phyloP scores from a whole-genome alignment of 1,140 invertebrate genomes.

The Magallana gigas region DNA sequence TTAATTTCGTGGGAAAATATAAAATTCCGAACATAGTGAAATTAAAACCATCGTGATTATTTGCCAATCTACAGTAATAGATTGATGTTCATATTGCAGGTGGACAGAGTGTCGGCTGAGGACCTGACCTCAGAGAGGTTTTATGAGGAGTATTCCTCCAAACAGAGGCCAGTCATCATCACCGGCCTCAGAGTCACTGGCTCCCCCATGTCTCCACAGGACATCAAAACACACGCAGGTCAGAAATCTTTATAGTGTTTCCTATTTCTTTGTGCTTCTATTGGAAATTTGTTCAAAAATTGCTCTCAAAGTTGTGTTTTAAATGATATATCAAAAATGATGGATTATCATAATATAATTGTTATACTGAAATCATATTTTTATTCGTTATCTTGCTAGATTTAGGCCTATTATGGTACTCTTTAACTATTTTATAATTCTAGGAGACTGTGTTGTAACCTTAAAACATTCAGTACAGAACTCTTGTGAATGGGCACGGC shows the following conservation, averaged over 20 bases:
- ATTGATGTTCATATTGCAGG: conserved; percentile 53
- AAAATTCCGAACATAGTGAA: too few species aligned
- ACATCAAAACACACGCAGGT: conserved; percentile 69
- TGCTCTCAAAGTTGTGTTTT: too few species aligned
- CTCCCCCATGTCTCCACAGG: conserved; percentile 64
- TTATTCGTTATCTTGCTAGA: too few species aligned
- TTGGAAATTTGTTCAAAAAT: background rate
- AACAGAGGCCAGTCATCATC: conserved; percentile 69
- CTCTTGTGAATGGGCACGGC: conserved; percentile 70
- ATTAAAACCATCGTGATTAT: too few species aligned
- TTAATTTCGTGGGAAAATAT: too few species aligned
- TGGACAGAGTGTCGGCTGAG: conserved; percentile 59
- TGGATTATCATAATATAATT: too few species aligned
- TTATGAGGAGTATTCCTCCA: conserved; percentile 60
- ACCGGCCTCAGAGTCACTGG: conserved; percentile 65
- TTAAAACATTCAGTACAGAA: conserved; percentile 65
- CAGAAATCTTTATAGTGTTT: background rate
- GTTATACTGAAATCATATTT: too few species aligned
- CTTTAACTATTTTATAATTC: background rate
- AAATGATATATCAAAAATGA: too few species aligned
- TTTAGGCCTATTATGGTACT: too few species aligned
- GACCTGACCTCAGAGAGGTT: conserved; percentile 64
- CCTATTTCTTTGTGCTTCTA: background rate
- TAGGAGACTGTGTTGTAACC: conserved; percentile 62
- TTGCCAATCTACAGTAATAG: too few species aligned